These are phyloP conservation scores for Varroa destructor DNA, from an alignment of 1,140 invertebrate species.

Conservation along the genomic window DNA sequence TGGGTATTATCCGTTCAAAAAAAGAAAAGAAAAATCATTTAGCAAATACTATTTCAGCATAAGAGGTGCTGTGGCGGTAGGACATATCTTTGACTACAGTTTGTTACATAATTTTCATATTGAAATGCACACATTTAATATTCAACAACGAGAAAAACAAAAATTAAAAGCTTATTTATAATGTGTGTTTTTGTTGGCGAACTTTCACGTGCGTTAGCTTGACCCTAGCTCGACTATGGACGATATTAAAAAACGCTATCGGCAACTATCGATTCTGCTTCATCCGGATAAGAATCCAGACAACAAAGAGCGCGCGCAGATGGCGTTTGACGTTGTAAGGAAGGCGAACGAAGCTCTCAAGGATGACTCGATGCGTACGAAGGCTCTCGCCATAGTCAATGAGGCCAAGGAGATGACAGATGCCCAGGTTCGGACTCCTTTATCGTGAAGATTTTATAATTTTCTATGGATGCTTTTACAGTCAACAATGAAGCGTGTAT, in stretches of 20 bases:
- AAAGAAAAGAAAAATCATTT: not conserved
- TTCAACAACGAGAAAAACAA: too few relatives aligned
- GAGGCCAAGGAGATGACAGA: constrained; percentile 88
- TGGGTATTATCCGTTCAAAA: not conserved
- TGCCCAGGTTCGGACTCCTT: constrained; percentile 57
- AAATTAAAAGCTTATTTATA: too few relatives aligned
- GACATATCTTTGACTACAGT: not conserved
- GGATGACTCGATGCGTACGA: constrained; percentile 79
- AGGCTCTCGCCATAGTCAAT: constrained; percentile 90
- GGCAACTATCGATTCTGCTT: constrained; percentile 85
- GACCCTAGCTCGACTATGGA: constrained; percentile 74
- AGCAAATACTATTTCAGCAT: not conserved
- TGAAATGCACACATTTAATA: too few relatives aligned
- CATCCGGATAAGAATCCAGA: constrained; percentile 98
- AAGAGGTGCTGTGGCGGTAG: not conserved
- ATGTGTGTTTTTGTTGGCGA: not conserved
- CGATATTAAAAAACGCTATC: constrained; percentile 91
- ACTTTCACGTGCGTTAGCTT: constrained; percentile 61
- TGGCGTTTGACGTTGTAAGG: constrained; percentile 64
- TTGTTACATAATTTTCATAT: not conserved
- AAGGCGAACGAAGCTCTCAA: constrained; percentile 91
- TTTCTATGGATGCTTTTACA: not conserved
- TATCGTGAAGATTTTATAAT: not conserved
- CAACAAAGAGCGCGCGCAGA: constrained; percentile 81
- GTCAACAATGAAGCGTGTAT: constrained; percentile 30